These are phyloP conservation scores for Graptemys geographica DNA, from an alignment of 2,797 vertebrate genomes.

Conservation along the genomic window DNA sequence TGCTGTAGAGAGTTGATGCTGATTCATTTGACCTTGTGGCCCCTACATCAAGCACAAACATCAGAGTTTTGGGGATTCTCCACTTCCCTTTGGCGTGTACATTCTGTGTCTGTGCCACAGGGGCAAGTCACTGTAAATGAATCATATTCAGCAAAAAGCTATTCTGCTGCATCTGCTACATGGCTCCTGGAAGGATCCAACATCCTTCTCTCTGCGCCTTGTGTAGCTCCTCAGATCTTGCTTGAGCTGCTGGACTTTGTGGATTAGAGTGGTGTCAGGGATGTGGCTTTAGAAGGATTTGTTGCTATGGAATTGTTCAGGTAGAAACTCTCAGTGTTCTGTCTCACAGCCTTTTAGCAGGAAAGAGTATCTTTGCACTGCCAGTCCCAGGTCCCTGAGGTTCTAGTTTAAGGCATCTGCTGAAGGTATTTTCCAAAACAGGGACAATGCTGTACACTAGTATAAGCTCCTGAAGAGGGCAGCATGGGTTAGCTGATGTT, in stretches of 20 bases:
- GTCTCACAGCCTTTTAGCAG: neutral
- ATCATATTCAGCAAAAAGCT: neutral
- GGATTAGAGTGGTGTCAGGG: neutral
- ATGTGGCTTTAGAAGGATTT: neutral
- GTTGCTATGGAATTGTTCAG: neutral
- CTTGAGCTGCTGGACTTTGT: neutral
- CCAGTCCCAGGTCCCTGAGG: neutral
- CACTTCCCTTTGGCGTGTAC: neutral
- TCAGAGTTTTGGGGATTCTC: accelerated
- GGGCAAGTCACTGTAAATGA: neutral
- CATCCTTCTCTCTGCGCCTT: neutral
- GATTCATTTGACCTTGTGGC: neutral
- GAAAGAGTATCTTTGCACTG: neutral
- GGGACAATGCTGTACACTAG: neutral
- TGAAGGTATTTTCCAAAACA: neutral
- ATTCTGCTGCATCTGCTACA: neutral
- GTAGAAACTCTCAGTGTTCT: neutral
- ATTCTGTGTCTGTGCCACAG: neutral
- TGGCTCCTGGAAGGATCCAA: neutral
- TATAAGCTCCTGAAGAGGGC: constrained; percentile 71
- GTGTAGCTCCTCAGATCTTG: neutral
- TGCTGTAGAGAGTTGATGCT: neutral
- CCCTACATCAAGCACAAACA: neutral
- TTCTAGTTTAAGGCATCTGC: neutral
- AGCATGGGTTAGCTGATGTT: constrained; percentile 62